Evolutionary conservation across 2,888 invertebrate genomes (phyloP), one percentile per base, ranked within the genome.

Genomic region (Lobophora halterata): DNA sequence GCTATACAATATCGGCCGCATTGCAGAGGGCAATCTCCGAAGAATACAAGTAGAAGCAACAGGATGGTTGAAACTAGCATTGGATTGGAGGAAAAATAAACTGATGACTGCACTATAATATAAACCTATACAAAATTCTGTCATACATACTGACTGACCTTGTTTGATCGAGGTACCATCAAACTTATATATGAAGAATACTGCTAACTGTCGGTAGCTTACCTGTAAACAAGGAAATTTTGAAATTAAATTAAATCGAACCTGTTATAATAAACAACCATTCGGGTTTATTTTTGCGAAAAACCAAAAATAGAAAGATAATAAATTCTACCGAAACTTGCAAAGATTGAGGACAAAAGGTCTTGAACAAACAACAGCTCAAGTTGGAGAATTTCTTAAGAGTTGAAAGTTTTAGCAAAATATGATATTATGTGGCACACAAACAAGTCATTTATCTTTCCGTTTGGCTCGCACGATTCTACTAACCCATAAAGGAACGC

Each of bases 1-100:
- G 54, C 41, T 48, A 54, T 52, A 55, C 39, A 47, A 46, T 61
- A 36, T 48, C 51, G 33, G 24, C 20, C 29, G 10, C 26, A 41
- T 11, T 32, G 25, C 32, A 35, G 35, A 20, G 41, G 38, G 7
- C 1, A 20, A 20, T 29, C n/a, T 37, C 9, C 6, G 24, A 5
- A 30, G 31, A 31, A n/a, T n/a, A n/a, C 24, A 29, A 32, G 9
- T 10, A 19, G 31, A 26, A 23, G 32, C 35, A 38, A 33, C 29
- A 45, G 21, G 20, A 10, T 24, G 7, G n/a, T n/a, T n/a, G n/a
- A n/a, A n/a, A n/a, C n/a, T n/a, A n/a, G n/a, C n/a, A n/a, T n/a
- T n/a, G n/a, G n/a, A n/a, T n/a, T n/a, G n/a, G n/a, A n/a, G n/a
- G n/a, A n/a, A n/a, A n/a, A n/a, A n/a, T n/a, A n/a, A n/a, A n/a